Conservation (phyloP, 2,113 vertebrate species). For the Hypocryptadius cinnamomeus region DNA sequence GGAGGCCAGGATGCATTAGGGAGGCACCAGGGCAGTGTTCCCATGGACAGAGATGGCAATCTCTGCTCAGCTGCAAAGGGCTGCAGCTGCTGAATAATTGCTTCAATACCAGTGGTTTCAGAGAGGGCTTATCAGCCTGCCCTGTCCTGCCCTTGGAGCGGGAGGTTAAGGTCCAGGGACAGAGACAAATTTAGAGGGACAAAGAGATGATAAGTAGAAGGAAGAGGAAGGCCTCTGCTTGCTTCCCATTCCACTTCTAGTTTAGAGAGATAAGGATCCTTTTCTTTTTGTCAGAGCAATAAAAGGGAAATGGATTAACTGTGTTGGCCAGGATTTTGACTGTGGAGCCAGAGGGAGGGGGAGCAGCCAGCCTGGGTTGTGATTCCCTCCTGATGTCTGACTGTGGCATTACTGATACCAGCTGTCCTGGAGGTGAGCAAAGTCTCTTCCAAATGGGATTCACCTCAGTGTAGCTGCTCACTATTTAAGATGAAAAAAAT, state of each 20-base stretch:
- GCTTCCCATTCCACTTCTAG: constrained; percentile 8
- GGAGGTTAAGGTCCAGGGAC: constrained; percentile 30
- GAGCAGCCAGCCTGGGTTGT: neutral
- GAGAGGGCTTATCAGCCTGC: constrained; percentile 30
- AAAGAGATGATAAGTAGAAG: constrained; percentile 25
- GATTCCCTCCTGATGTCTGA: neutral
- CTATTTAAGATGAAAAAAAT: neutral
- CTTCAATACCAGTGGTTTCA: neutral
- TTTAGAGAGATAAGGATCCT: constrained; percentile 5
- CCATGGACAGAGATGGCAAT: constrained; percentile 31
- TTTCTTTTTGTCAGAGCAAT: neutral
- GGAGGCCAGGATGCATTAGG: neutral
- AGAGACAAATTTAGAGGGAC: constrained; percentile 12
- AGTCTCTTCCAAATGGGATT: neutral
- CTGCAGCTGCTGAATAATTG: constrained; percentile 32
- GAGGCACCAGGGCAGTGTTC: neutral
- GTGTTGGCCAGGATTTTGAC: neutral
- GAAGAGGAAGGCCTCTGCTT: constrained; percentile 12
- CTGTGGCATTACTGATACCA: neutral
- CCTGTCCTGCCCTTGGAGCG: constrained; percentile 4
- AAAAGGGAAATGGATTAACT: neutral
- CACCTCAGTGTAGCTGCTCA: neutral
- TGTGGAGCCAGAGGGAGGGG: neutral
- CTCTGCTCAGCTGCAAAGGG: constrained; percentile 24
- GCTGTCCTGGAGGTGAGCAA: neutral